Conservation (phyloP, 2,113 vertebrate species). For the Coptodon rendalli region DNA sequence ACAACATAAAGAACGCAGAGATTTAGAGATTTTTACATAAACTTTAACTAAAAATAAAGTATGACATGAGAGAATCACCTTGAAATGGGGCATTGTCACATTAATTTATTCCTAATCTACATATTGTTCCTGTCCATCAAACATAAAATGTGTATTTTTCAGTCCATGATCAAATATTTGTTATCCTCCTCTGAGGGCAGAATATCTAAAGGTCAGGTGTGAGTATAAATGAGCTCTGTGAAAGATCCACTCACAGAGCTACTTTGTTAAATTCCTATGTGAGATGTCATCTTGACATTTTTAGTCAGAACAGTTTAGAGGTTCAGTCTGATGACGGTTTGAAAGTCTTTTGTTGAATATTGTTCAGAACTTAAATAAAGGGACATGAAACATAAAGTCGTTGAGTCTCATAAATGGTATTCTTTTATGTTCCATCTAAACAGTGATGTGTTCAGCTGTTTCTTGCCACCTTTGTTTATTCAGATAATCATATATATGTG, state of each 20-base stretch:
- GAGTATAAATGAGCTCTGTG: background rate
- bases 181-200: fast-evolving
- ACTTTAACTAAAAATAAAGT: background rate
- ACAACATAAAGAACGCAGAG: background rate
- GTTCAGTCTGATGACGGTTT: background rate
- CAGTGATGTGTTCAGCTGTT: background rate
- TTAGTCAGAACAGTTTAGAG: background rate
- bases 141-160: background rate
- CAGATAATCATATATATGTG: background rate
- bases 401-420: background rate
- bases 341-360: background rate
- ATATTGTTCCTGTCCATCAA: background rate
- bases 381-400: background rate
- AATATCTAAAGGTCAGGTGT: background rate
- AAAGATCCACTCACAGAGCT: background rate
- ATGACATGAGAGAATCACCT: background rate
- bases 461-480: background rate
- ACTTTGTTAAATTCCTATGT: background rate
- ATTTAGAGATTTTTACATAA: background rate
- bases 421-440: background rate
- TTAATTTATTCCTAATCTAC: background rate
- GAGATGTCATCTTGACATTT: background rate
- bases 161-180: background rate
- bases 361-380: background rate
- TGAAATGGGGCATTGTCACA: background rate